Evolutionary conservation across 2,888 invertebrate genomes (phyloP).

Genomic region (Cantharis lateralis): DNA sequence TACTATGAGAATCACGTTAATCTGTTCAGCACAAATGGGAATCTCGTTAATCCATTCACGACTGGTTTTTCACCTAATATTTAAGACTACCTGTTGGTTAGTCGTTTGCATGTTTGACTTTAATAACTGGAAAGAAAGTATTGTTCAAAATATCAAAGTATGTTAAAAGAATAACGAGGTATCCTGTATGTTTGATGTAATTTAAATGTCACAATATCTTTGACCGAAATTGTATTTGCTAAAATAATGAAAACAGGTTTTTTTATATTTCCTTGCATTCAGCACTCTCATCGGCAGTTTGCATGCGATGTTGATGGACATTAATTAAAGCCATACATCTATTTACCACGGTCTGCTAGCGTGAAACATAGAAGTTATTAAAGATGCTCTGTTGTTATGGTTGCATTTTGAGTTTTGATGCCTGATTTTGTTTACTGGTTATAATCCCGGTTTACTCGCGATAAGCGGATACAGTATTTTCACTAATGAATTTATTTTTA

Average conservation of each 20-base stretch:
- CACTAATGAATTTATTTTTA: too few relatives aligned
- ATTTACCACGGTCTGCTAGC: not conserved
- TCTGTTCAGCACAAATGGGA: too few relatives aligned
- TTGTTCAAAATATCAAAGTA: not conserved
- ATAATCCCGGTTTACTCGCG: too few relatives aligned
- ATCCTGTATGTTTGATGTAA: not conserved
- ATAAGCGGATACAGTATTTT: too few relatives aligned
- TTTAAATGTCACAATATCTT: not conserved
- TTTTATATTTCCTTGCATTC: not conserved
- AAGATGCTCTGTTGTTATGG: not conserved
- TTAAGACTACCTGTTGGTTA: too few relatives aligned
- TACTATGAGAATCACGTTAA: too few relatives aligned
- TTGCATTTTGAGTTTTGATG: not conserved
- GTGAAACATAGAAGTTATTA: not conserved
- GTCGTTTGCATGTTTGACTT: too few relatives aligned
- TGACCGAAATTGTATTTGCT: not conserved
- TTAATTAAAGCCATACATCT: not conserved
- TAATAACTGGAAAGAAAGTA: too few relatives aligned
- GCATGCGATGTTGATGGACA: not conserved
- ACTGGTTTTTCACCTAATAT: too few relatives aligned
- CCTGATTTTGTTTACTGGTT: not conserved
- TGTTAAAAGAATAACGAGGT: not conserved
- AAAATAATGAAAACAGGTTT: not conserved
- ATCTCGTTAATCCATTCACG: too few relatives aligned
- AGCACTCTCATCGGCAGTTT: not conserved